phyloP scores from a whole-genome alignment of 2,797 vertebrate genomes.

The Eospalax fontanierii region DNA sequence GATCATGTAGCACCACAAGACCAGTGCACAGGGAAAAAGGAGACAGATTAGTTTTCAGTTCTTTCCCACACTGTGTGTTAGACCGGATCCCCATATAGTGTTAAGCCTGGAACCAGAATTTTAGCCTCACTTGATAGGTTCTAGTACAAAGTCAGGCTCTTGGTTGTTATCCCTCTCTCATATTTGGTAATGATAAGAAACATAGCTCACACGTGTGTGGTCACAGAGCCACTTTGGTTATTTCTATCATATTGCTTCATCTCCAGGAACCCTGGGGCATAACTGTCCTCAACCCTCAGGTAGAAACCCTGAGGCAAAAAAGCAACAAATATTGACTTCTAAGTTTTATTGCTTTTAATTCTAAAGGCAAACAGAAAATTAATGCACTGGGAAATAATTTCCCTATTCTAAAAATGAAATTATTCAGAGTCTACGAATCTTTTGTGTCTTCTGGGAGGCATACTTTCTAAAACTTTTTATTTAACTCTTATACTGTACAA shows the following conservation, averaged over 20 bases:
- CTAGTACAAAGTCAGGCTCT: neutral
- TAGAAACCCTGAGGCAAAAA: neutral
- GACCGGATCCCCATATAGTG: neutral
- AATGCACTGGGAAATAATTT: neutral
- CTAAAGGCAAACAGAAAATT: neutral
- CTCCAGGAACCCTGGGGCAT: neutral
- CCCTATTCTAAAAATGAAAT: neutral
- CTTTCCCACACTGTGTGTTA: neutral
- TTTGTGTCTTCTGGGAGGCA: neutral
- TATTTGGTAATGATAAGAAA: neutral
- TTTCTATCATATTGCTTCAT: neutral
- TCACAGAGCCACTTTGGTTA: neutral
- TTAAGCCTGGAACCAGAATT: neutral
- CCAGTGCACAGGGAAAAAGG: neutral
- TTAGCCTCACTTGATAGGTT: neutral
- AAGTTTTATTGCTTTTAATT: neutral
- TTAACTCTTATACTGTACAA: fast-evolving
- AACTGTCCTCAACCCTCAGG: slow-evolving; percentile 1
- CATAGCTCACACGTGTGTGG: neutral
- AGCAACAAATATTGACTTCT: neutral
- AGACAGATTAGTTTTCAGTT: slow-evolving; percentile 43
- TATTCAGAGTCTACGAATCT: neutral
- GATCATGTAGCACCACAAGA: neutral
- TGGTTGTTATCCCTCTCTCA: neutral
- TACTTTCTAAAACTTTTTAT: neutral